Base-by-base conservation (phyloP, 2,888 invertebrate genomes). In the Prosapia bicincta region DNA sequence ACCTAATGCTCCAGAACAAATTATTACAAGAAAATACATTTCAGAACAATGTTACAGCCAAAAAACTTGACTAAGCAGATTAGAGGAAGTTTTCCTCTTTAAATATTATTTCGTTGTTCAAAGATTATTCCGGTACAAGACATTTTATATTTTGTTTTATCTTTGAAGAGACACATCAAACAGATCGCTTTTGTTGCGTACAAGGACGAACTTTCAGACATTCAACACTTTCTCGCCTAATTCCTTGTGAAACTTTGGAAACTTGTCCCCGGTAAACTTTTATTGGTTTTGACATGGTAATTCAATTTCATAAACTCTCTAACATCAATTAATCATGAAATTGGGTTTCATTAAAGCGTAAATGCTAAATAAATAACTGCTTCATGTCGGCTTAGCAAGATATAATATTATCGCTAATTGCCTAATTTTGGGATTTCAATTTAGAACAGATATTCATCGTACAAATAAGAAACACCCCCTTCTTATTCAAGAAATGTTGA, bases 111-210 rank as follows among this genome's bases (percentile, higher is more conserved):
- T 54, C 54, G 54, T 20, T 54, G 54, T 54, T 54, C 20, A 54
- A 54, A 54, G 54, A 54, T 54, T 54, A 54, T 54, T 54, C 54
- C 54, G 54, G 54, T 54, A 54, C 54, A 54, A 54, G 54, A 54
- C 54, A 20, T 54, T 54, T 54, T 54, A 54, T 54, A 54, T 54
- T 54, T 54, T 54, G 54, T 54, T 54, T 54, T 54, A 20, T 54
- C 54, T 54, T 54, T 54, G 54, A 54, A 20, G 54, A 54, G 54
- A 54, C n/a, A n/a, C 54, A 54, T 54, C 54, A 54, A 54, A 54
- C 54, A 20, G 54, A 54, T 54, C 54, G 54, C 54, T 54, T 54
- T 54, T 54, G 54, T 54, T 54, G 20, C 54, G 20, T n/a, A 54
- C 20, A 13, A 10, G n/a, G n/a, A 54, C 20, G 13, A 20, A 20